phyloP scores from a whole-genome alignment of 2,113 vertebrate genomes.

The Bubo blakistoni region DNA sequence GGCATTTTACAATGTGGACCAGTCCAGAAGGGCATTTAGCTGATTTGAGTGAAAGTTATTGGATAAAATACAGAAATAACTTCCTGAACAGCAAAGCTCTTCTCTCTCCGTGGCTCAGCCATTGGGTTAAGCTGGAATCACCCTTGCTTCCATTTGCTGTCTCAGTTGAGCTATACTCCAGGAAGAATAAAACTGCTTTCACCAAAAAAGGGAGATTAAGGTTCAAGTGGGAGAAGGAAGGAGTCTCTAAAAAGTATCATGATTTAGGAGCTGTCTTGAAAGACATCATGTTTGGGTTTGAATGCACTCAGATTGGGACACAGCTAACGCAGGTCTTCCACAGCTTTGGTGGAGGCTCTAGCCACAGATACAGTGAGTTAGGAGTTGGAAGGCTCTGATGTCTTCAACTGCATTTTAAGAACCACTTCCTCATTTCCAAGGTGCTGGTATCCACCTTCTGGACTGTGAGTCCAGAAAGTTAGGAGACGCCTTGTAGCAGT shows the following conservation, averaged over 20 bases:
- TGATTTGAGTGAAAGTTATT: not conserved
- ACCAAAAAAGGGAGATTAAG: not conserved
- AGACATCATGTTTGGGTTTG: not conserved
- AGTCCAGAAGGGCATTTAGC: not conserved
- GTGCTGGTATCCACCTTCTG: not conserved
- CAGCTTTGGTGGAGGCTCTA: not conserved
- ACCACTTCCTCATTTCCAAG: not conserved
- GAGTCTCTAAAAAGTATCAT: not conserved
- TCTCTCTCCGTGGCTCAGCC: not conserved
- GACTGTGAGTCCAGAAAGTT: not conserved
- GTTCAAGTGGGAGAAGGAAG: not conserved
- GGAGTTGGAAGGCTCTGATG: not conserved
- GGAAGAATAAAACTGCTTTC: not conserved
- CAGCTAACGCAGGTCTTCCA: not conserved
- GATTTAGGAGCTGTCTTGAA: not conserved
- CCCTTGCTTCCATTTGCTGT: not conserved
- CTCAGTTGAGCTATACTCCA: not conserved
- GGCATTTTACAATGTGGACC: not conserved
- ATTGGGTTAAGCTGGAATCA: not conserved
- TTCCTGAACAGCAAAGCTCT: not conserved
- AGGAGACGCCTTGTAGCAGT: not conserved
- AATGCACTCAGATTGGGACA: not conserved
- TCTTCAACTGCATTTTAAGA: not conserved
- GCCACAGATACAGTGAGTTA: not conserved
- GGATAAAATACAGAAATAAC: not conserved